phyloP scores from a whole-genome alignment of 2,888 invertebrate species.

The Euproctis similis region DNA sequence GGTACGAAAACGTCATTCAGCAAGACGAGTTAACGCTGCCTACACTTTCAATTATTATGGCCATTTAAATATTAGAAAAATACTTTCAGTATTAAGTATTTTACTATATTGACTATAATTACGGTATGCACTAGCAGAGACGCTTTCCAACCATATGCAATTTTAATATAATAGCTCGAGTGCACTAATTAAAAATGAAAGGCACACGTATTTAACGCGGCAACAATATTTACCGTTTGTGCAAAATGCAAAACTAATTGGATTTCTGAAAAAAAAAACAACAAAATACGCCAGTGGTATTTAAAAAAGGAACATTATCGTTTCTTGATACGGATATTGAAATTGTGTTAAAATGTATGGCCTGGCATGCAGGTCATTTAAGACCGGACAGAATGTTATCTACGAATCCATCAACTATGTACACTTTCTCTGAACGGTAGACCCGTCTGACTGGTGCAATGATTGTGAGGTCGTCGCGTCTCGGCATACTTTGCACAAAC shows the following conservation, averaged over 20 bases:
- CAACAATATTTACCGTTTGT: conserved; percentile 35
- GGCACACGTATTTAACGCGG: conserved; percentile 32
- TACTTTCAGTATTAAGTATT: conserved; percentile 8
- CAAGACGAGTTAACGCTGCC: too few species aligned
- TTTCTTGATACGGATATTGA: not conserved
- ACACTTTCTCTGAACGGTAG: conserved; percentile 47
- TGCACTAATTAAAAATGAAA: conserved; percentile 43
- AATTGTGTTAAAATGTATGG: not conserved
- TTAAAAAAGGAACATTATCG: not conserved
- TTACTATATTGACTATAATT: conserved; percentile 7
- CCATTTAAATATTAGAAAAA: conserved; percentile 6
- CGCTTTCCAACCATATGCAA: conserved; percentile 28
- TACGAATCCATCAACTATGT: conserved; percentile 9
- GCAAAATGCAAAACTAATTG: conserved; percentile 37
- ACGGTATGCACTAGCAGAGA: conserved; percentile 27
- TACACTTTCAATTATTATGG: too few species aligned
- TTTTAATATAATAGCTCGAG: conserved; percentile 32
- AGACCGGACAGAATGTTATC: conserved; percentile 6
- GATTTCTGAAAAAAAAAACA: conserved; percentile 17
- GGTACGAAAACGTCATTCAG: too few species aligned
- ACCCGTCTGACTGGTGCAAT: conserved; percentile 26
- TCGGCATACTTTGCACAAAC: conserved; percentile 28
- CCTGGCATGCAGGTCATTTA: conserved; percentile 12
- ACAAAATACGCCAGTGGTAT: not conserved
- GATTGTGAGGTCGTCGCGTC: conserved; percentile 16